Base-by-base conservation (phyloP, 2,113 vertebrate species). In the Petroica traversi region DNA sequence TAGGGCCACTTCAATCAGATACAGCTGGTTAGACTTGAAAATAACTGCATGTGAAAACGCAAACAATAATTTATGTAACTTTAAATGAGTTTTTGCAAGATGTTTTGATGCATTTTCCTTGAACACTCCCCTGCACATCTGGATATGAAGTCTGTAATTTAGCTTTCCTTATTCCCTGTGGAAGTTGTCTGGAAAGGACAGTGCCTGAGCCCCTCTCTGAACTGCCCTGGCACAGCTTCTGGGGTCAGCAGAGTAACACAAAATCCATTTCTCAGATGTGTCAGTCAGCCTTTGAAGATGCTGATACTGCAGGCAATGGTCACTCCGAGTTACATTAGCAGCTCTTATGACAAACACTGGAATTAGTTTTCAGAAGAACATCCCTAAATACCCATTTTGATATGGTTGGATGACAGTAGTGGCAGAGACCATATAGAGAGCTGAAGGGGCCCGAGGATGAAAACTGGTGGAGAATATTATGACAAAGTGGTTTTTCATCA, bases 31-130 rank as follows among this genome's bases (percentile, higher is more conserved):
- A 80, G 88, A 78, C 79, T 83, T 77, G 92, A 95, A 96, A 97
- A 95, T 96, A 96, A 94, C 94, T 63, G 90, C 55, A 14, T 94
- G 88, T 31, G 79, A 93, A 96, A 94, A 96, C 0, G 14, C 75
- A 95, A 93, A 95, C 87, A 91, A 88, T 80, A 67, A 90, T 96
- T 93, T 93, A 92, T 74, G 61, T 77, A 92, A 95, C 92, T 93
- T 85, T 28, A 88, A 74, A 83, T n/a, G 67, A 85, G 57, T 43
- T 95, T 88, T 72, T 63, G 40, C 64, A 71, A 78, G 91, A 84
- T 34, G 26, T 77, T 91, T 74, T 34, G 73, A 87, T 61, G 91
- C 4, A 12, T 89, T 89, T 93, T 86, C 73, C 80, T 49, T 63
- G 67, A 67, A 43, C 0, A 76, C 61, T 95, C 43, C 75, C n/a